Conservation (phyloP, 2,797 vertebrate genomes). For the Ctenosaura bakeri region DNA sequence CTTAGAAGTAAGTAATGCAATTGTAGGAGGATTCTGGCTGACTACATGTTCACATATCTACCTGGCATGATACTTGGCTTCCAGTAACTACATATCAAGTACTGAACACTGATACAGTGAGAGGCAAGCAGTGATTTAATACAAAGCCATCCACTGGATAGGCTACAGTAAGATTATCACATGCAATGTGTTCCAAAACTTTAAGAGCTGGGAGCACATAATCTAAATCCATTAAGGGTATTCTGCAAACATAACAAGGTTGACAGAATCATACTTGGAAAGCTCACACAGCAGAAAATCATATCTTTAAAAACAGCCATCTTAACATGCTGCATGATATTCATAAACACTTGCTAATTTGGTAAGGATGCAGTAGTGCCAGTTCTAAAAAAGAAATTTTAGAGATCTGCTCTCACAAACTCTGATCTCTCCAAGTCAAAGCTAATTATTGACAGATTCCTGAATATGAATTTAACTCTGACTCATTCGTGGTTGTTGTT, state of each 20-base stretch:
- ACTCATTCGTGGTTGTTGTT: not conserved
- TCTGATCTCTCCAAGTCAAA: not conserved
- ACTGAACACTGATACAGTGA: not conserved
- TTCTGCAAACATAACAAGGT: not conserved
- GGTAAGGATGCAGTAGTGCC: not conserved
- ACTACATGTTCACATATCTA: not conserved
- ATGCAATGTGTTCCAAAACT: not conserved
- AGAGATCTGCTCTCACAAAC: conserved; percentile 30
- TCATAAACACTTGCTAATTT: not conserved
- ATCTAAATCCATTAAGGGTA: conserved; percentile 15
- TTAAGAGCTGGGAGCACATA: conserved; percentile 8
- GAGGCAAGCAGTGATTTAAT: not conserved
- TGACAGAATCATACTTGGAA: not conserved
- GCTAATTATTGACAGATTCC: not conserved
- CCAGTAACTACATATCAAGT: not conserved
- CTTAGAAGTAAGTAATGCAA: not conserved
- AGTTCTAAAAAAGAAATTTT: conserved; percentile 6
- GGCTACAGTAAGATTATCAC: not conserved
- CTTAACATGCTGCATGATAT: not conserved
- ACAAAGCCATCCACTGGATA: too few species aligned
- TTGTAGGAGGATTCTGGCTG: not conserved
- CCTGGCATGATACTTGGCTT: not conserved
- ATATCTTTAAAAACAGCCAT: not conserved
- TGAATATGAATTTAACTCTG: not conserved
- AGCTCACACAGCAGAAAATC: not conserved